Evolutionary conservation across 2,888 invertebrate genomes (phyloP), one percentile per base, ranked within the genome.

Genomic region (Tortricodes alternella): DNA sequence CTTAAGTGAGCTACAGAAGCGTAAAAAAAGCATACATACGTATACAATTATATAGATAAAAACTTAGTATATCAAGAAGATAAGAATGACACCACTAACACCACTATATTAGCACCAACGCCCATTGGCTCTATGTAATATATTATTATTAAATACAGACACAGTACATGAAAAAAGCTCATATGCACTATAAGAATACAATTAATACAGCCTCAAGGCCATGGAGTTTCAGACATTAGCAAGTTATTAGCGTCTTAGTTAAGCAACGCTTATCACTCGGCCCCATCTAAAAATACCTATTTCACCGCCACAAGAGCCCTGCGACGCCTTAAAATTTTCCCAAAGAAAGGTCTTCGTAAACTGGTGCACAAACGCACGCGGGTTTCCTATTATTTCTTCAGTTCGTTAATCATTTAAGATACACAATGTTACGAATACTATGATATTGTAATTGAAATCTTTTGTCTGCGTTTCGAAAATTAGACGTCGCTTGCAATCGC

Each of bases 211-310:
- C 19, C 50, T n/a, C 41, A 56, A 19, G 49, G 43, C 53, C 52
- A 15, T 11, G 8, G 23, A 53, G 50, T 62, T 65, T 68, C 74
- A 69, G 70, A 74, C 74, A 76, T 75, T 73, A 80, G 64, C 68
- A 41, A 62, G 59, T 74, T 65, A 78, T 82, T 83, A 81, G 80
- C 74, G 78, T 80, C 80, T 82, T 75, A 85, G 83, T 85, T 86
- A 84, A 77, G 79, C 70, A 83, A 83, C 76, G 74, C 61, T 77
- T 85, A 86, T 85, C 86, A 66, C 49, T 46, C 70, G 78, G 64
- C 75, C 79, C 62, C 78, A 86, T 85, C 85, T 84, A 32, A 48
- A 55, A 55, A 57, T 50, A 57, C 38, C 44, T 56, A 59, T 63
- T 64, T 48, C 57, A 65, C 76, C 71, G 72, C 23, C 61, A 61